phyloP scores from a whole-genome alignment of 2,113 vertebrate genomes.

The Struthio camelus region DNA sequence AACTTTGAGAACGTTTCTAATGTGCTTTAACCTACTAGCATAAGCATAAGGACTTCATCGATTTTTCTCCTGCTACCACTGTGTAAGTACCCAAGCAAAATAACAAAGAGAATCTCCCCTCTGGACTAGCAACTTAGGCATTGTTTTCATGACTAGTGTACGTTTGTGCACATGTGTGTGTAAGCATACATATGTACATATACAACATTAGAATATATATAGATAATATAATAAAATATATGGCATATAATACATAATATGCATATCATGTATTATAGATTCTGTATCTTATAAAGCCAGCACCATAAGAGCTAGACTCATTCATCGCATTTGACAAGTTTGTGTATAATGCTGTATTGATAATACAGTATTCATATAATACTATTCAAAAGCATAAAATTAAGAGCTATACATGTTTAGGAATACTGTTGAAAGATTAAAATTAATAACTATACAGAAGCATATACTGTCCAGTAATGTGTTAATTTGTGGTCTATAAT shows the following conservation, averaged over 20 bases:
- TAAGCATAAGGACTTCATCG: not conserved
- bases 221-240: no score
- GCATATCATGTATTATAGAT: not conserved
- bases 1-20: not conserved
- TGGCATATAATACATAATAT: not conserved
- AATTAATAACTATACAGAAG: not conserved
- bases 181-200: not conserved
- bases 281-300: not conserved
- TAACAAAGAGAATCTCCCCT: not conserved
- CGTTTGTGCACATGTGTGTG: rapidly evolving
- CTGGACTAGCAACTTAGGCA: not conserved
- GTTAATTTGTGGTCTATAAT: not conserved
- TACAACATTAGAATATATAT: no score
- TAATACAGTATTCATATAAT: no score
- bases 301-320: not conserved
- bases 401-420: not conserved
- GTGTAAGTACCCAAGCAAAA: not conserved
- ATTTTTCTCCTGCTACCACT: not conserved
- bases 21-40: not conserved
- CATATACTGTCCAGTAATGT: not conserved
- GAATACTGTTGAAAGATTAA: not conserved
- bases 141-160: not conserved
- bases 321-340: not conserved
- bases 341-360: not conserved
- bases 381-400: not conserved